Base-by-base conservation (phyloP, 2,888 invertebrate species). In the Orgyia antiqua region DNA sequence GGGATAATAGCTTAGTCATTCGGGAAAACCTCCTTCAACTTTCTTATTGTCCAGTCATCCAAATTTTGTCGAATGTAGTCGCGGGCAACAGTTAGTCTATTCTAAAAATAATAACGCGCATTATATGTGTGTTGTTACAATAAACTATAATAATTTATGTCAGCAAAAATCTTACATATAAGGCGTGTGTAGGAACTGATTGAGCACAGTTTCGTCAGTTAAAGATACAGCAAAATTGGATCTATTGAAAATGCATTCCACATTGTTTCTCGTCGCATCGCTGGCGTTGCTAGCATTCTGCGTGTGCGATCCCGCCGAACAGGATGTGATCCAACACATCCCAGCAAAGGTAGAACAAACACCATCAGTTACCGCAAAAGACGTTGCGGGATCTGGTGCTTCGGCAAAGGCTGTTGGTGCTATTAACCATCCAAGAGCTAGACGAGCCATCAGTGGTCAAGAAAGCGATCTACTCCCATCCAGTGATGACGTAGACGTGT, bases 321-420 rank as follows among this genome's bases (percentile, higher is more conserved):
- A 61, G 58, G 76, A 78, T 42, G 78, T 73, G 69, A 82, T 84
- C 62, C 72, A 83, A 58, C 75, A 70, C 61, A 80, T 84, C 44
- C 79, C 78, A 15, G 59, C 51, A 76, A 84, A 75, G 55, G 62
- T 41, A 50, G 76, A 62, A 50, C 65, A 48, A 80, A 86, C 65
- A 84, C 86, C 69, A 60, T 83, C 72, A 82, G 76, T 54, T 84
- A 84, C 63, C 65, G 76, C 60, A 71, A 72, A 58, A 68, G 68
- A 62, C 61, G 73, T 37, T 76, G 72, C 53, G 73, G 70, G 15
- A 23, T 83, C 75, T 79, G 82, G 76, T 82, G 83, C 67, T 83
- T 74, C 47, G 83, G 84, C 0, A 65, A 65, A 52, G 66, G 72
- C 17, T 72, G 68, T 50, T 73, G 77, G 66, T 72, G 73, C 58